Percentiles rank a stretch among this genome's conserved stretches.
Conservation (phyloP, 1,140 invertebrate genomes). For the Drosophila mayri region DNA sequence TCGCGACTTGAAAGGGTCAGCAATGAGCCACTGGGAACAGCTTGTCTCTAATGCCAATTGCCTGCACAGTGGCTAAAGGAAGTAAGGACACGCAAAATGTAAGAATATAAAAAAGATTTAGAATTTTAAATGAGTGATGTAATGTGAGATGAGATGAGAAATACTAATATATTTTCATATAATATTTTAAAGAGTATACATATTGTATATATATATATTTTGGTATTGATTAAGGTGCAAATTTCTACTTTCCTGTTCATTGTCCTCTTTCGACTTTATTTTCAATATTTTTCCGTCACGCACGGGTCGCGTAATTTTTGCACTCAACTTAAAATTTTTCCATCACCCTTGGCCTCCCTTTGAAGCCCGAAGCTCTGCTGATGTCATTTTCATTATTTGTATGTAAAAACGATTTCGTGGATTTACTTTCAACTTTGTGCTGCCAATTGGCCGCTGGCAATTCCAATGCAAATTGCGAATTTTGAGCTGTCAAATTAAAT, state of each 20-base stretch:
- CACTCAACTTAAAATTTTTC: constrained; percentile 11
- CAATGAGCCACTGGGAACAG: constrained; percentile 25
- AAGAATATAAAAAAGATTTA: too few relatives aligned
- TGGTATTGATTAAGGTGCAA: not conserved
- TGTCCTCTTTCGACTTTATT: constrained; percentile 12
- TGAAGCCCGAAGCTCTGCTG: constrained; percentile 25
- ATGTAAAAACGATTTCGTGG: constrained; percentile 64
- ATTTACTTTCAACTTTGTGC: constrained; percentile 58
- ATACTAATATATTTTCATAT: not conserved
- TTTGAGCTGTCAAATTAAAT: constrained; percentile 59
- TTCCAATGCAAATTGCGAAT: constrained; percentile 49
- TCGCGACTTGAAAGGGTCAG: constrained; percentile 47
- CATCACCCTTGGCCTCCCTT: not conserved
- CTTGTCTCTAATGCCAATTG: constrained; percentile 51
- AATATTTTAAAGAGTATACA: not conserved
- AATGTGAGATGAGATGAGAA: too few relatives aligned
- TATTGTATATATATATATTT: not conserved
- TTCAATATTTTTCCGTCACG: constrained; percentile 44
- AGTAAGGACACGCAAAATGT: not conserved
- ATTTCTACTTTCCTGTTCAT: not conserved
- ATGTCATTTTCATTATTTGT: constrained; percentile 70
- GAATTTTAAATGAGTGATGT: too few relatives aligned
- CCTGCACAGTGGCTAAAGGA: constrained; percentile 20
- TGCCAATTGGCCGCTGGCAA: constrained; percentile 34
- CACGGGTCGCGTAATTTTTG: constrained; percentile 27